Percentiles rank a stretch among this genome's conserved stretches.
Evolutionary conservation across 2,797 vertebrate species (phyloP).

Genomic region (Xiphophorus birchmanni): DNA sequence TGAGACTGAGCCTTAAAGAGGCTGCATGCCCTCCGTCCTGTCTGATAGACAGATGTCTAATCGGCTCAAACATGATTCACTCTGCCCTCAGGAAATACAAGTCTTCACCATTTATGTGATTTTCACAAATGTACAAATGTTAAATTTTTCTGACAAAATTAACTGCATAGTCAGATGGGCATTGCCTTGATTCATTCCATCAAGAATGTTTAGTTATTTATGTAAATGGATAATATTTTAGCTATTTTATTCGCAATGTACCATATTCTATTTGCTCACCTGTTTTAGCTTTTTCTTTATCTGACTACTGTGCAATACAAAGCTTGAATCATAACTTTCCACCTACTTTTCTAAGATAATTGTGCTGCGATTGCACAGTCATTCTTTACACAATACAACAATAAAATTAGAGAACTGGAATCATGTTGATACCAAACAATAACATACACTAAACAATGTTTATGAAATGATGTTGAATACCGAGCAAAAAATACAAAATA

Average conservation of each 20-base stretch:
- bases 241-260: background rate
- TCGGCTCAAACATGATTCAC: slow-evolving; percentile 47
- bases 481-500: background rate
- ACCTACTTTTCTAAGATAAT: background rate
- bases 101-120: slow-evolving; percentile 7
- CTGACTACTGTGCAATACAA: background rate
- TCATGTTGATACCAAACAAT: background rate
- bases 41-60: slow-evolving; percentile 48
- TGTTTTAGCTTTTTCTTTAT: background rate
- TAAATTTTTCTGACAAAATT: background rate
- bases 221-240: background rate
- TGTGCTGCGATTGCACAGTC: background rate
- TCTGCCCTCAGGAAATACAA: slow-evolving; percentile 30
- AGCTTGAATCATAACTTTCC: background rate
- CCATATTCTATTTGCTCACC: background rate
- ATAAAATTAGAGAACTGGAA: background rate
- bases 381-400: background rate
- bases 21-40: slow-evolving; percentile 22
- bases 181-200: background rate
- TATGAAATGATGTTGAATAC: background rate
- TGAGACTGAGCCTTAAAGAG: slow-evolving; percentile 54
- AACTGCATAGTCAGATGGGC: background rate
- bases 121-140: slow-evolving; percentile 1
- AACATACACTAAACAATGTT: background rate
- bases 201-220: background rate